A percentile compares a stretch with the other conserved stretches of the same genome.
These are phyloP conservation scores for Paracanthobrama guichenoti DNA, from an alignment of 2,113 vertebrate species.

Conservation along the genomic window DNA sequence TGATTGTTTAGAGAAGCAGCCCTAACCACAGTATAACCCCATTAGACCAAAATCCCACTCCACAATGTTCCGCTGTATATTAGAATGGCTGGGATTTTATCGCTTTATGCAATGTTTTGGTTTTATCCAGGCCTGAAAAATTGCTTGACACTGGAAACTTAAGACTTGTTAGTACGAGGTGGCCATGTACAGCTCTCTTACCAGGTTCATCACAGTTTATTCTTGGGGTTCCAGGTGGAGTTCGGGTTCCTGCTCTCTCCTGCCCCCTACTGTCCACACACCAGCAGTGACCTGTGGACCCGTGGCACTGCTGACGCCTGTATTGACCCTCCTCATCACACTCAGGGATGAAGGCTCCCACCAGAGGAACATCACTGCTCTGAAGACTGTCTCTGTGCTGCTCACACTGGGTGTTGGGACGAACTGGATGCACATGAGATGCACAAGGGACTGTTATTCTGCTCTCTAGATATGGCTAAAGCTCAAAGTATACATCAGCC, in stretches of 20 bases:
- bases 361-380: background rate
- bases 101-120: background rate
- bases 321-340: conserved; percentile 81
- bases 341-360: conserved; percentile 75
- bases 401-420: conserved; percentile 66
- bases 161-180: too few species aligned
- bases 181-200: too few species aligned
- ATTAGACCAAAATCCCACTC: background rate
- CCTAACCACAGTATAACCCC: background rate
- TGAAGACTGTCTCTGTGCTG: conserved; percentile 59
- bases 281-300: conserved; percentile 84
- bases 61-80: background rate
- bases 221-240: conserved; percentile 60
- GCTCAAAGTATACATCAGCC: too few species aligned
- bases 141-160: too few species aligned
- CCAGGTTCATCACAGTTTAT: conserved; percentile 72
- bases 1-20: background rate
- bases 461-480: too few species aligned
- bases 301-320: conserved; percentile 79
- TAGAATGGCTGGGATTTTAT: background rate
- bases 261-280: conserved; percentile 79
- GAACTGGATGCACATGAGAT: background rate
- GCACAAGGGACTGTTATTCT: too few species aligned
- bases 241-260: conserved; percentile 81
- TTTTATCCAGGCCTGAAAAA: too few species aligned